Conservation (phyloP, 2,113 vertebrate genomes). For the Gila orcuttii region DNA sequence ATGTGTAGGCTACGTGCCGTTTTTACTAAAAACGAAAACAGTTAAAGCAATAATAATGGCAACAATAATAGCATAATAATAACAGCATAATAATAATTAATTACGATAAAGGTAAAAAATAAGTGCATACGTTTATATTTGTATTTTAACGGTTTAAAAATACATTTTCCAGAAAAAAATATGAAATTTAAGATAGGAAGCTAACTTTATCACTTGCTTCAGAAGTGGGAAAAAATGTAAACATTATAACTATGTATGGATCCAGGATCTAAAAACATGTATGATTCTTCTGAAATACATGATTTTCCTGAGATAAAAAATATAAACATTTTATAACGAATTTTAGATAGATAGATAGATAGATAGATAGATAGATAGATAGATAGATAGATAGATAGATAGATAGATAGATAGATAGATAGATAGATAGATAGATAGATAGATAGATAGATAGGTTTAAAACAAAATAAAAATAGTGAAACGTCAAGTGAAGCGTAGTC, state of each 20-base stretch:
- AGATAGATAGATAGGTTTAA: too few species aligned
- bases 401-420: constrained; percentile 26
- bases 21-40: not conserved
- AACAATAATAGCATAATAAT: not conserved
- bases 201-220: not conserved
- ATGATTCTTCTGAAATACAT: not conserved
- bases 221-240: not conserved
- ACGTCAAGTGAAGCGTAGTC: not conserved
- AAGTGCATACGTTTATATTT: not conserved
- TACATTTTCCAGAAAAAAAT: not conserved
- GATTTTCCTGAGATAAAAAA: not conserved
- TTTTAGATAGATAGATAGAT: constrained; percentile 20
- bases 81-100: not conserved
- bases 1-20: not conserved
- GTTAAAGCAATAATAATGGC: constrained; percentile 5
- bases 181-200: not conserved
- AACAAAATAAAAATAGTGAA: not conserved
- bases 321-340: not conserved
- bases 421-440: not conserved
- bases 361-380: constrained; percentile 25
- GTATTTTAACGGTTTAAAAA: not conserved
- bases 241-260: too few species aligned
- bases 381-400: constrained; percentile 21
- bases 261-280: not conserved
- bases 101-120: not conserved